Evolutionary conservation across 2,113 vertebrate species (phyloP).

Genomic region (Tachysurus vachellii): DNA sequence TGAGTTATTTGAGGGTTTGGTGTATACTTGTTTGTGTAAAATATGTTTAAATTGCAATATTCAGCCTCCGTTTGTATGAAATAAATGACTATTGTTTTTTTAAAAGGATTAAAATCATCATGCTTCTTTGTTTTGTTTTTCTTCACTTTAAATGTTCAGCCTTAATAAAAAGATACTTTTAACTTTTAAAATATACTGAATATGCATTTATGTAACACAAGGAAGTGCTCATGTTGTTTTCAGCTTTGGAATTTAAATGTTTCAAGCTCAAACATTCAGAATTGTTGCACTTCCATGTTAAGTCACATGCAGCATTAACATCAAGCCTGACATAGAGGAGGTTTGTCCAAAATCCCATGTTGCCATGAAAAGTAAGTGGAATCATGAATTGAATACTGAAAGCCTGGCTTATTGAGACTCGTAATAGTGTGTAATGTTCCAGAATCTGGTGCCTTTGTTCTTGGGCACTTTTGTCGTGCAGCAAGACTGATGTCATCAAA

Average conservation of each 20-base stretch:
- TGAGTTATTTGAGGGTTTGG: slow-evolving; percentile 9
- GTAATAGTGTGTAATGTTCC: neutral
- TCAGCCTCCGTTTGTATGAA: too few relatives aligned
- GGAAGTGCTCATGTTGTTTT: too few relatives aligned
- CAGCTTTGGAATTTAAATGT: neutral
- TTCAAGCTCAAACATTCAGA: too few relatives aligned
- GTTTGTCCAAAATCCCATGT: too few relatives aligned
- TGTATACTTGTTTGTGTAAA: neutral
- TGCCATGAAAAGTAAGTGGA: too few relatives aligned
- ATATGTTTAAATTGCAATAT: neutral
- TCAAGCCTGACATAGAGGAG: too few relatives aligned
- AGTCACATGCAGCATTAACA: neutral
- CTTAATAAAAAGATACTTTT: neutral
- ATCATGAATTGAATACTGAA: neutral
- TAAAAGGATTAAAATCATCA: neutral
- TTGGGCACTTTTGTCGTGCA: neutral
- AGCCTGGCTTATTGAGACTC: neutral
- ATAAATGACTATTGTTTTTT: neutral
- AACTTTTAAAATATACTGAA: too few relatives aligned
- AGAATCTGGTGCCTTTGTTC: neutral
- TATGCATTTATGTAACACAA: too few relatives aligned
- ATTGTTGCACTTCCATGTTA: neutral
- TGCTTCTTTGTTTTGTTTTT: neutral
- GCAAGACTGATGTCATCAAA: neutral
- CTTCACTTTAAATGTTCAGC: neutral